A percentile compares a stretch with the other conserved stretches of the same genome.
Evolutionary conservation across 1,140 invertebrate species (phyloP).

Genomic region (Maconellicoccus hirsutus): DNA sequence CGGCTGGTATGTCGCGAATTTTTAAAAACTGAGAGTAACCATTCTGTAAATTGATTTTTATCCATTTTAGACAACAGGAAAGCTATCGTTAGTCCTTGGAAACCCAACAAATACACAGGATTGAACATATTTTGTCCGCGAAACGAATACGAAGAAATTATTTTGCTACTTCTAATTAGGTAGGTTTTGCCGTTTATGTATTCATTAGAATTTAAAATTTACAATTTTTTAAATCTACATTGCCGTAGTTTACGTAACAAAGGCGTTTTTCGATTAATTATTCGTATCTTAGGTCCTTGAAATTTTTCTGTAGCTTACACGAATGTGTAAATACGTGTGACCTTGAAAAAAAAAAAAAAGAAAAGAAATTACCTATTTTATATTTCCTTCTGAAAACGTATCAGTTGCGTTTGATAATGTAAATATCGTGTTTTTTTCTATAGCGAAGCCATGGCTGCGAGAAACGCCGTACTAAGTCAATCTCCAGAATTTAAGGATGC

Average conservation of each 20-base stretch:
- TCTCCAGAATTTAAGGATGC: conserved; percentile 80
- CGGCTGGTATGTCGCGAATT: conserved; percentile 28
- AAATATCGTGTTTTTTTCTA: too few species aligned
- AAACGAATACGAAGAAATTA: conserved; percentile 82
- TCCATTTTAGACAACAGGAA: conserved; percentile 29
- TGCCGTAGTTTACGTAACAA: too few species aligned
- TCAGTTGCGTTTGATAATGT: too few species aligned
- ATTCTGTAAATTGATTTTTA: neutral
- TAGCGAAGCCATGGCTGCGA: conserved; percentile 79
- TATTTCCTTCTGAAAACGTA: too few species aligned
- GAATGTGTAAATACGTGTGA: too few species aligned
- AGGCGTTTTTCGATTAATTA: too few species aligned
- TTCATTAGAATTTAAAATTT: too few species aligned
- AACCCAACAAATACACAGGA: conserved; percentile 71
- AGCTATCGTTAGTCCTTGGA: conserved; percentile 48
- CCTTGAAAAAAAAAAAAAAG: too few species aligned
- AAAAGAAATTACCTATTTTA: too few species aligned
- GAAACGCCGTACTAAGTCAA: conserved; percentile 86
- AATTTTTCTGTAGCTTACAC: neutral
- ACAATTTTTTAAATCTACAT: too few species aligned
- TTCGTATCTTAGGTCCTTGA: too few species aligned
- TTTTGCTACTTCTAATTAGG: conserved; percentile 73
- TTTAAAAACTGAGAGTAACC: neutral
- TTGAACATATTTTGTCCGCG: conserved; percentile 75
- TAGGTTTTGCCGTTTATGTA: too few species aligned